Percentiles rank a stretch among this genome's conserved stretches.
Conservation (phyloP, 2,888 invertebrate species). For the Cryptophagus acutangulus region DNA sequence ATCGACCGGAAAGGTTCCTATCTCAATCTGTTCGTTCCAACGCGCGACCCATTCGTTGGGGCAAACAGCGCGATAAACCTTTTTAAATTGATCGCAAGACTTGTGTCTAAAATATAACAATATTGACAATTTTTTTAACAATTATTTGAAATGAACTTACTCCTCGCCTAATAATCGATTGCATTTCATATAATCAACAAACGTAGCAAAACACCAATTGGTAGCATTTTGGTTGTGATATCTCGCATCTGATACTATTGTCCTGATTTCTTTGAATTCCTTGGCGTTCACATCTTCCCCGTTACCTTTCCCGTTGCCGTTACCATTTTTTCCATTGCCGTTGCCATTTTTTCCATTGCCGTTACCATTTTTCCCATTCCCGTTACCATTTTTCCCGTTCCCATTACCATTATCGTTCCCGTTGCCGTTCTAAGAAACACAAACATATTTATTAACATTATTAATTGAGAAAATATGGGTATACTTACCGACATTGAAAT, state of each 20-base stretch:
- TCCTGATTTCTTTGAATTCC: no score
- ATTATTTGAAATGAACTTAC: slow-evolving; percentile 22
- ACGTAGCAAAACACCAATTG: slow-evolving; percentile 28
- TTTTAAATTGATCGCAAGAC: slow-evolving; percentile 26
- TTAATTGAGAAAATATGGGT: no score
- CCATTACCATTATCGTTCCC: no score
- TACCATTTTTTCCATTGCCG: no score
- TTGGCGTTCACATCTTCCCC: no score
- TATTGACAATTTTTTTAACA: not conserved
- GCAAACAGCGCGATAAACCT: slow-evolving; percentile 27
- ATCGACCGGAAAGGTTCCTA: slow-evolving; percentile 31
- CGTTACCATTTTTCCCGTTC: no score
- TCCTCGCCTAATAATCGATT: slow-evolving; percentile 25
- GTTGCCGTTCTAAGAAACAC: no score
- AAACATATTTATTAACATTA: no score
- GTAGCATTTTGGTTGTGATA: slow-evolving; percentile 25
- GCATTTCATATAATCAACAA: slow-evolving; percentile 28
- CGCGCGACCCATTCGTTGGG: slow-evolving; percentile 29
- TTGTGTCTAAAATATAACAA: slow-evolving; percentile 21
- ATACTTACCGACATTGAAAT: no score
- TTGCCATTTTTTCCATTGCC: no score
- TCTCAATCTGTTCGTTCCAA: slow-evolving; percentile 30
- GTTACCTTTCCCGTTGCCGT: no score
- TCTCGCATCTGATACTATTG: slow-evolving; percentile 26
- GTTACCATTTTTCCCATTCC: no score